Evolutionary conservation across 2,113 vertebrate species (phyloP).

Genomic region (Phyllopteryx taeniolatus): DNA sequence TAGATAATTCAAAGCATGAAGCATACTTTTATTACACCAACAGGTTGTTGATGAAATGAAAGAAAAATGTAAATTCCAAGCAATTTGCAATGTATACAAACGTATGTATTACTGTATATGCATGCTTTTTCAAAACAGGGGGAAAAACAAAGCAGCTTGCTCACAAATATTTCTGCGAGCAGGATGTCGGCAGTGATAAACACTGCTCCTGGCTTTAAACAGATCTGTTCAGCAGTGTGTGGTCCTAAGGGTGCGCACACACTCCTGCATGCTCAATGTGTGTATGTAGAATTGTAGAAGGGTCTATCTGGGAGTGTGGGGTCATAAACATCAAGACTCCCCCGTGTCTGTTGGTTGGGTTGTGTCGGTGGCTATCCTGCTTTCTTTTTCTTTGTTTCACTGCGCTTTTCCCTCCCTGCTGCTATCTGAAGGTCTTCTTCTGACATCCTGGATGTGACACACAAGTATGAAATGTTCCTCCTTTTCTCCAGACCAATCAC

Average conservation of each 20-base stretch:
- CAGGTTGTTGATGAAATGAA: neutral
- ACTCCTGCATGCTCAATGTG: conserved; percentile 12
- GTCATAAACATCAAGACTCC: conserved; percentile 61
- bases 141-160: conserved; percentile 32
- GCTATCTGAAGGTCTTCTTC: conserved; percentile 40
- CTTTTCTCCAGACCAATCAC: conserved; percentile 4
- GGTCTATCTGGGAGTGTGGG: conserved; percentile 44
- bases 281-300: conserved; percentile 11
- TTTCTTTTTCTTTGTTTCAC: conserved; percentile 14
- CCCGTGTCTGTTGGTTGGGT: conserved; percentile 49
- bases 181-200: conserved; percentile 74
- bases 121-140: conserved; percentile 20
- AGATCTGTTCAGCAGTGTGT: conserved; percentile 71
- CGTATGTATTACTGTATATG: neutral
- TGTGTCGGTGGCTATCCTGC: conserved; percentile 22
- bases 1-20: neutral
- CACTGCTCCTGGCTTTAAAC: conserved; percentile 75
- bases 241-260: conserved; percentile 50
- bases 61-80: neutral
- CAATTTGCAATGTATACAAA: neutral
- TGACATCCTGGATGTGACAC: conserved; percentile 33
- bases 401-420: conserved; percentile 14
- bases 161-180: conserved; percentile 68
- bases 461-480: conserved; percentile 43
- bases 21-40: neutral